Percentiles rank a stretch among this genome's conserved stretches.
These are phyloP conservation scores for Coecobrya sp. DNA, from an alignment of 2,888 invertebrate species.

Conservation along the genomic window DNA sequence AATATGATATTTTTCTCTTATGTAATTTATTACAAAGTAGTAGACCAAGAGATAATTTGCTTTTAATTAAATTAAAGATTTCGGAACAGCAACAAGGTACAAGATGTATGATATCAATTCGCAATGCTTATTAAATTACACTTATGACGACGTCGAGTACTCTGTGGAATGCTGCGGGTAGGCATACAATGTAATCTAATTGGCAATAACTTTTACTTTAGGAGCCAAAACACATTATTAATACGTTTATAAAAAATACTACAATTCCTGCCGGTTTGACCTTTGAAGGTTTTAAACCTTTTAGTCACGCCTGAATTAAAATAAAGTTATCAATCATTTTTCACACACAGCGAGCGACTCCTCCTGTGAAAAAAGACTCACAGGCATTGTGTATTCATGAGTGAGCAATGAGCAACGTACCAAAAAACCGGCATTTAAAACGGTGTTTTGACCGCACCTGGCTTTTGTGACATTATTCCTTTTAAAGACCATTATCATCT, in stretches of 20 bases:
- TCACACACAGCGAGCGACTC: background rate
- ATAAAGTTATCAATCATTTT: constrained; percentile 77
- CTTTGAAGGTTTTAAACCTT: constrained; percentile 55
- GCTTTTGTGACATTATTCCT: constrained; percentile 66
- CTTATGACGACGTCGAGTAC: background rate
- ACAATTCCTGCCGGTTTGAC: constrained; percentile 32
- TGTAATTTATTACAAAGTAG: constrained; percentile 27
- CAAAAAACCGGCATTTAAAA: constrained; percentile 65
- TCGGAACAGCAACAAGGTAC: background rate
- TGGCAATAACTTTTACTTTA: constrained; percentile 66
- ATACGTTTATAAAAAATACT: constrained; percentile 6
- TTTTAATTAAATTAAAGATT: constrained; percentile 51
- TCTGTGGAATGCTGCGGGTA: constrained; percentile 50
- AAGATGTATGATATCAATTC: constrained; percentile 5
- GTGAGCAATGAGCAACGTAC: background rate
- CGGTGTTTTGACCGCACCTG: constrained; percentile 81
- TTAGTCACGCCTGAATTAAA: constrained; percentile 64
- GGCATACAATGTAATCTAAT: constrained; percentile 30
- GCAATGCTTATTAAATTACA: background rate
- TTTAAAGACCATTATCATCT: constrained; percentile 55
- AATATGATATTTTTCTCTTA: constrained; percentile 40
- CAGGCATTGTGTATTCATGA: background rate
- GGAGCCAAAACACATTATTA: constrained; percentile 31
- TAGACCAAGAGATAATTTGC: constrained; percentile 41
- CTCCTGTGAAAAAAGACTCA: constrained; percentile 16